Evolutionary conservation across 2,113 vertebrate genomes (phyloP), one percentile per base, ranked within the genome.

Genomic region (Notothenia coriiceps): DNA sequence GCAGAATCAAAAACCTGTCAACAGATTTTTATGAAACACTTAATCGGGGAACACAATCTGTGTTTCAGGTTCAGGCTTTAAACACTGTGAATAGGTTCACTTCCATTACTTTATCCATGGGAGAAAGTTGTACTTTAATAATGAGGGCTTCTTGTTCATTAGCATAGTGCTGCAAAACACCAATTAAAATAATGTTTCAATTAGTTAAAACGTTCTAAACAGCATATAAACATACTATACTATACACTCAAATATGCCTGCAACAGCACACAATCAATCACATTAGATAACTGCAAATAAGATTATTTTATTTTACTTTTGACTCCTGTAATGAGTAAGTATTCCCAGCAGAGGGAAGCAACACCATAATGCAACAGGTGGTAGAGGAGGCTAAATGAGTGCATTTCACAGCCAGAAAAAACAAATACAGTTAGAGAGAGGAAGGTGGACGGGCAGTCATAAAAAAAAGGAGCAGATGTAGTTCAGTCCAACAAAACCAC

Each of bases 291-390:
- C 35, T 7, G 5, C 6, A 40, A 40, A 40, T 40, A 40, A 40
- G 35, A 6, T 40, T 40, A 40, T 40, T 40, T 40, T 40, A 40
- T 40, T 40, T 40, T 40, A 4, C 12, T 10, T 62, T 55, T 0
- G 4, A 11, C 6, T 47, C 10, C 0, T 3, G 15, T 73, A 80
- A 76, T 72, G 64, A 64, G 3, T 47, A 10, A 13, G 5, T 15
- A n/a, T 29, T 10, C 1, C 77, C 92, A 89, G 79, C 64, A 91
- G 92, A 66, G 74, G 88, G 91, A 43, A 69, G 64, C 83, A 87
- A 71, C 25, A 65, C 13, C 4, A 75, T 2, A 12, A 52, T 52
- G 49, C 80, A 86, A 86, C 80, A 88, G 73, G 72, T 80, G 72
- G 74, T 25, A 17, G 22, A 15, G 0, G 1, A 15, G 49, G 14